These are phyloP conservation scores for Cephonodes hylas DNA, from an alignment of 2,888 invertebrate species.

Conservation along the genomic window DNA sequence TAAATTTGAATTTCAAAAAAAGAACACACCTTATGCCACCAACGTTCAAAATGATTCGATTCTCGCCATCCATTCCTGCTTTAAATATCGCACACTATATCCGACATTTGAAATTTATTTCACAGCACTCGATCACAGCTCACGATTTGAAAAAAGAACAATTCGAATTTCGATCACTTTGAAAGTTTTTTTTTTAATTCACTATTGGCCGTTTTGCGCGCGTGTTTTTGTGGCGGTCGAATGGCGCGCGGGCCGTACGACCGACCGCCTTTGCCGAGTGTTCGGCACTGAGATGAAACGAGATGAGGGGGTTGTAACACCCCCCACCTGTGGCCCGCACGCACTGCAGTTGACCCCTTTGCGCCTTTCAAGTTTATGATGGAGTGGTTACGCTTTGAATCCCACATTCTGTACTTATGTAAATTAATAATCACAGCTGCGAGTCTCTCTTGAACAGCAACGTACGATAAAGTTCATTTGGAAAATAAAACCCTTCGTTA, in stretches of 20 bases:
- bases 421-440: neutral
- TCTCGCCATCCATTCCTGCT: conserved; percentile 91
- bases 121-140: conserved; percentile 46
- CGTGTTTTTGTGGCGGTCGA: conserved; percentile 16
- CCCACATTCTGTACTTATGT: neutral
- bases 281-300: conserved; percentile 44
- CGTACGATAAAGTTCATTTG: neutral
- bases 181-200: too few relatives aligned
- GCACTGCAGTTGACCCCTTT: conserved; percentile 74
- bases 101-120: conserved; percentile 41
- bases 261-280: conserved; percentile 42
- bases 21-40: conserved; percentile 91
- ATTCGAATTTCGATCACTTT: conserved; percentile 17
- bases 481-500: too few relatives aligned
- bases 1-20: neutral
- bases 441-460: neutral
- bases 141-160: conserved; percentile 11
- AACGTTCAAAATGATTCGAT: conserved; percentile 95
- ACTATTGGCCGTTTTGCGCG: conserved; percentile 19
- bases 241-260: conserved; percentile 31
- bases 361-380: conserved; percentile 56
- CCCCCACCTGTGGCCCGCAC: conserved; percentile 76
- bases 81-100: conserved; percentile 32
- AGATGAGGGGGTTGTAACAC: conserved; percentile 29
- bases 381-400: conserved; percentile 24